These are phyloP conservation scores for Leptonema lineaticorne DNA, from an alignment of 1,140 invertebrate species.

Conservation along the genomic window DNA sequence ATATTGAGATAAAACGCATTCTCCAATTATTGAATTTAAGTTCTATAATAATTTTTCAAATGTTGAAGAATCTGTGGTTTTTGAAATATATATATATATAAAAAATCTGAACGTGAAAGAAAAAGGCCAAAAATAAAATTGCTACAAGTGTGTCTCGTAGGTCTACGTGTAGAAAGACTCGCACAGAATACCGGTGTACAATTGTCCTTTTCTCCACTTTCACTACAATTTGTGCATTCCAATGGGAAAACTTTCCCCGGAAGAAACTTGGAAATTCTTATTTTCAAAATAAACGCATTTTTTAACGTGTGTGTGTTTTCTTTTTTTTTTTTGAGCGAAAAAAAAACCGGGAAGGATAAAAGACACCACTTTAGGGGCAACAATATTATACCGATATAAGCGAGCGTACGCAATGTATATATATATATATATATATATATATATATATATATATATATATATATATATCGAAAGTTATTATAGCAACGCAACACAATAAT, in stretches of 20 bases:
- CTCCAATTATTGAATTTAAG: no score
- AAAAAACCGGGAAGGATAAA: no score
- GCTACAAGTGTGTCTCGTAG: constrained; percentile 3
- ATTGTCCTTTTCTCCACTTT: constrained; percentile 1
- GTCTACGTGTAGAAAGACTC: neutral
- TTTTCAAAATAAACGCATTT: constrained; percentile 18
- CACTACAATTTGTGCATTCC: neutral
- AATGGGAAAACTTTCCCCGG: constrained; percentile 11
- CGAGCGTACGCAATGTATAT: neutral
- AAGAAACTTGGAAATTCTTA: neutral
- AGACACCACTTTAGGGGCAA: no score
- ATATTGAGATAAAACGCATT: no score
- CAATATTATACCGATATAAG: no score
- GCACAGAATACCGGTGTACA: constrained; percentile 7
- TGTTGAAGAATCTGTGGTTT: neutral
- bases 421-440: neutral
- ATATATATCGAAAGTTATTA: no score
- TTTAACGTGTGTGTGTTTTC: neutral
- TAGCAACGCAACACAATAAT: no score
- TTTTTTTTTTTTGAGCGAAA: no score
- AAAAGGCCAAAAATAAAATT: neutral
- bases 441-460: neutral
- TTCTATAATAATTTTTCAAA: neutral
- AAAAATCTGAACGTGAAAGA: neutral
- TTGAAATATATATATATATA: no score